phyloP scores from a whole-genome alignment of 2,888 invertebrate species.

The Heliconius sara region DNA sequence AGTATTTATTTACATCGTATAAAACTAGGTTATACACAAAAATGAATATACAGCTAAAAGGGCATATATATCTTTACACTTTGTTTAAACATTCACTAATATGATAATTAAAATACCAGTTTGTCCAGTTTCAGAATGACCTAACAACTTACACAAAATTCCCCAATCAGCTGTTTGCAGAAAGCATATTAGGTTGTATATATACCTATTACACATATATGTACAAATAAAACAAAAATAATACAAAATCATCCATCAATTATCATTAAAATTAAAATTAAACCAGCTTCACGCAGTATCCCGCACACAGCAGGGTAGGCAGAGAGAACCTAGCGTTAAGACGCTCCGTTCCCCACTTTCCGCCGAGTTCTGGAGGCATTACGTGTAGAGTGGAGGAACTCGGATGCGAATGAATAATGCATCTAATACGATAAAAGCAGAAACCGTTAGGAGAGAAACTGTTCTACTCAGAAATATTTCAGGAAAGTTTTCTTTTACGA shows the following conservation, averaged over 20 bases:
- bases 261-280: too few relatives aligned
- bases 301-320: too few relatives aligned
- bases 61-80: background rate
- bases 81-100: background rate
- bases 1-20: background rate
- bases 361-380: too few relatives aligned
- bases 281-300: too few relatives aligned
- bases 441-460: background rate
- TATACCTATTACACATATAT: background rate
- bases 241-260: background rate
- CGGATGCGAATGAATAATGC: constrained; percentile 66
- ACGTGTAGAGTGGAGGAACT: too few relatives aligned
- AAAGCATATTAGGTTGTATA: background rate
- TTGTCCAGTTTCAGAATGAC: background rate
- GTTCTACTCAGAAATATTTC: background rate
- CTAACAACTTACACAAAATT: background rate
- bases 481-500: background rate
- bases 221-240: background rate
- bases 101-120: constrained; percentile 5
- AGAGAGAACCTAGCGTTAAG: too few relatives aligned
- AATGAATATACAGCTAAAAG: background rate
- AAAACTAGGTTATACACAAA: background rate
- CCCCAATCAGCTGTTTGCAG: background rate
- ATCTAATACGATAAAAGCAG: constrained; percentile 68
- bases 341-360: too few relatives aligned